Percentiles rank a stretch among this genome's conserved stretches.
Evolutionary conservation across 2,113 vertebrate species (phyloP).

Genomic region (Ascaphus truei): DNA sequence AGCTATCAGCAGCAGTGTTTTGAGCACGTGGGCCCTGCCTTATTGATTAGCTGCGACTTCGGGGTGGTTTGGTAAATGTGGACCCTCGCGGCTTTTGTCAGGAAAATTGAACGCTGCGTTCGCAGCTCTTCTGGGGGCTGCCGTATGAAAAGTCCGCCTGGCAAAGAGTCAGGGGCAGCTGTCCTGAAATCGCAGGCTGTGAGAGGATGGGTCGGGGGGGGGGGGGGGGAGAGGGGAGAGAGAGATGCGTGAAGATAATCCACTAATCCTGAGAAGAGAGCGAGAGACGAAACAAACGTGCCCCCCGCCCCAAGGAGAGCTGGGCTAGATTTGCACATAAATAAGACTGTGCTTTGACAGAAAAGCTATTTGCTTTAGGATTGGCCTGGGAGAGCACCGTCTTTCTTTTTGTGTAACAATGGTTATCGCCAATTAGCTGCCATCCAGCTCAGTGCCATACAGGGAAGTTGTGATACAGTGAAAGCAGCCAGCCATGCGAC

Average conservation of each 20-base stretch:
- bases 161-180: slow-evolving; percentile 86
- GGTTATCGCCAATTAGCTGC: slow-evolving; percentile 34
- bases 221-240: not conserved
- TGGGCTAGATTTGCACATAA: slow-evolving; percentile 82
- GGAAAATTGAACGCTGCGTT: slow-evolving; percentile 65
- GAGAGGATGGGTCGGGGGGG: slow-evolving; percentile 44
- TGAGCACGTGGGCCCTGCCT: slow-evolving; percentile 64
- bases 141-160: slow-evolving; percentile 66
- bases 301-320: slow-evolving; percentile 72
- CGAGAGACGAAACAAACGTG: slow-evolving; percentile 60
- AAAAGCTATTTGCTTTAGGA: slow-evolving; percentile 40
- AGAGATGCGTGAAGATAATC: slow-evolving; percentile 69
- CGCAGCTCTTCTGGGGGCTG: slow-evolving; percentile 52
- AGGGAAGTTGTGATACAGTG: slow-evolving; percentile 23
- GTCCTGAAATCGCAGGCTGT: slow-evolving; percentile 71
- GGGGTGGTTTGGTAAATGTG: slow-evolving; percentile 40
- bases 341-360: slow-evolving; percentile 75
- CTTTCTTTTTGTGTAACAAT: slow-evolving; percentile 32
- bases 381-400: slow-evolving; percentile 3
- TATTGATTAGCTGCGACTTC: slow-evolving; percentile 63
- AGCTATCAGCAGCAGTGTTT: slow-evolving; percentile 57
- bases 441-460: slow-evolving; percentile 30
- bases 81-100: slow-evolving; percentile 68
- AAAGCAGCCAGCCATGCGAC: not conserved
- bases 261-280: slow-evolving; percentile 77